Evolutionary conservation across 2,797 vertebrate genomes (phyloP), one percentile per base, ranked within the genome.

Genomic region (Gallirallus australis): DNA sequence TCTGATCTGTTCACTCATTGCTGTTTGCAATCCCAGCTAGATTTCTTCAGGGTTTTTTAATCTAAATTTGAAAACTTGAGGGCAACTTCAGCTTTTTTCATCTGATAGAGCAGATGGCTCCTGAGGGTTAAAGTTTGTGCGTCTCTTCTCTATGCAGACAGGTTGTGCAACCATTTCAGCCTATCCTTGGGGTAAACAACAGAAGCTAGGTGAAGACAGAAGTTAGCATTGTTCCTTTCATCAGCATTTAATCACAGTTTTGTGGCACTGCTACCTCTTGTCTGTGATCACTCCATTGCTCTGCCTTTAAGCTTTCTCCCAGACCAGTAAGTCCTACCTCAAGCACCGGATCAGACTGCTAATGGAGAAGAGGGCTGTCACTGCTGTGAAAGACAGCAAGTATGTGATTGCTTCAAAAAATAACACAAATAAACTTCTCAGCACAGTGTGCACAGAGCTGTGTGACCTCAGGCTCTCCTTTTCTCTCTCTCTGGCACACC

Each of bases 361-460:
- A 27, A 54, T 69, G 47, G 47, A 82, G 52, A 78, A 91, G 24
- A 56, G 16, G 6, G 16, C 33, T 91, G 56, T 8, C 40, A 33
- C 11, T 1, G 0, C 19, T 30, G 23, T 47, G 61, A 81, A 69
- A 72, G 53, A 64, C 18, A 45, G 50, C 8, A 20, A 11, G 56
- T 56, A 30, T 1, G 2, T 56, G 15, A 20, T 70, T 78, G 16
- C 47, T 33, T 59, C 54, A 71, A 83, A 92, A 81, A 72, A 24
- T 11, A 76, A 40, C 50, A 52, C 30, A 30, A 53, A 68, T 40
- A 57, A 69, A 71, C 31, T n/a, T 65, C 48, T 35, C 39, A 24
- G 63, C 37, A 52, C 5, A 27, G 18, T 18, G 28, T 0, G 0
- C 37, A 27, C 25, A 31, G 57, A 81, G 15, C 24, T 70, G 17